Evolutionary conservation across 2,113 vertebrate genomes (phyloP).

Genomic region (Oncorhynchus masou): DNA sequence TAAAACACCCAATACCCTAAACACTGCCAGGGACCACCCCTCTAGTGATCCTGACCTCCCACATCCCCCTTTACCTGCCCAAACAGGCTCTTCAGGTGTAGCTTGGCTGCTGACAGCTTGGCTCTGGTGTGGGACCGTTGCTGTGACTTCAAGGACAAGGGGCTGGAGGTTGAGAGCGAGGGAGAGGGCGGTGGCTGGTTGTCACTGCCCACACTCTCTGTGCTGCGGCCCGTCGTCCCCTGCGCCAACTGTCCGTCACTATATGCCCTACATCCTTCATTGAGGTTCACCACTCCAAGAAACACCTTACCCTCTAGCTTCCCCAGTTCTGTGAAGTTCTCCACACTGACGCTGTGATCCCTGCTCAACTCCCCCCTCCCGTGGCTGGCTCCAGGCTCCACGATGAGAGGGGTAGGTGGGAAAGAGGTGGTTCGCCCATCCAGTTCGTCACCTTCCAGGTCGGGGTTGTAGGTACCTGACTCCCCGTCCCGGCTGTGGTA

Average conservation of each 20-base stretch:
- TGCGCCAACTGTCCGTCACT: conserved; percentile 73
- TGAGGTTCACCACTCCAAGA: conserved; percentile 47
- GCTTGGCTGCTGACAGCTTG: conserved; percentile 64
- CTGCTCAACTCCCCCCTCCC: conserved; percentile 31
- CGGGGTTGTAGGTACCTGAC: conserved; percentile 16
- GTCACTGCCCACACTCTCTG: conserved; percentile 34
- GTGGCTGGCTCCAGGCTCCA: conserved; percentile 9
- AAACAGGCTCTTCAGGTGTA: conserved; percentile 74
- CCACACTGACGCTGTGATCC: conserved; percentile 65
- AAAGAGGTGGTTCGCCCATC: accelerated
- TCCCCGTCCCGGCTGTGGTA: background rate
- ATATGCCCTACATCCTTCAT: conserved; percentile 69
- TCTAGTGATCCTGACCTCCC: no score
- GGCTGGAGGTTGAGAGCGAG: background rate
- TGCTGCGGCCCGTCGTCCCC: conserved; percentile 17
- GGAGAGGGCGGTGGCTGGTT: background rate
- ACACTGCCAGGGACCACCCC: no score
- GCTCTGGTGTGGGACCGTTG: conserved; percentile 38
- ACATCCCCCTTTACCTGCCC: conserved; percentile 56
- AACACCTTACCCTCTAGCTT: conserved; percentile 34
- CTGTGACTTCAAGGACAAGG: conserved; percentile 14
- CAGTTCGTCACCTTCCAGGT: background rate
- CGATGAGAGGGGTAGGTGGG: conserved; percentile 19
- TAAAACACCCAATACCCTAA: no score
- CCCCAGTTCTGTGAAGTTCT: conserved; percentile 50